Evolutionary conservation across 2,797 vertebrate species (phyloP).

Genomic region (Syngnathus acus): DNA sequence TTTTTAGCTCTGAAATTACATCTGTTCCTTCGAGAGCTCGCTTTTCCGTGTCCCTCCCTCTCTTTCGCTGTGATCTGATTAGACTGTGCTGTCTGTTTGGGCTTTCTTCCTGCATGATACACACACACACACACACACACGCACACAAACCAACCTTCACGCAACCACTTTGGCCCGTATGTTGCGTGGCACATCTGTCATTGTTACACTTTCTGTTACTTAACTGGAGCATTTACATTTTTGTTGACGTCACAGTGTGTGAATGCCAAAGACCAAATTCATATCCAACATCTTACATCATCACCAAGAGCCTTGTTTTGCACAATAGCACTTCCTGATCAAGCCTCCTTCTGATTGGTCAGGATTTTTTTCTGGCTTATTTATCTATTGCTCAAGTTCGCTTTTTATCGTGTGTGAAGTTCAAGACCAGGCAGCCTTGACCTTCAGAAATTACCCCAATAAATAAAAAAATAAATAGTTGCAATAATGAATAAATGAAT

Average conservation of each 20-base stretch:
- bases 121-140: slow-evolving; percentile 7
- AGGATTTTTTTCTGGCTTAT: not conserved
- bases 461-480: not conserved
- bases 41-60: slow-evolving; percentile 19
- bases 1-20: slow-evolving; percentile 71
- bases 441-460: not conserved
- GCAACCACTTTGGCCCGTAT: not conserved
- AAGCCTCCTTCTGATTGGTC: not conserved
- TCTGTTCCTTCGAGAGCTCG: slow-evolving; percentile 61
- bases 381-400: not conserved
- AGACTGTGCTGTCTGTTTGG: slow-evolving; percentile 55
- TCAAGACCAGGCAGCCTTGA: not conserved
- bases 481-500: too few species aligned
- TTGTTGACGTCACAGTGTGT: not conserved
- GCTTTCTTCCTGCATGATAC: slow-evolving; percentile 49
- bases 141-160: slow-evolving; percentile 8
- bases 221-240: not conserved
- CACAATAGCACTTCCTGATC: not conserved
- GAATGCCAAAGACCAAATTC: not conserved
- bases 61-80: slow-evolving; percentile 65
- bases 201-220: not conserved
- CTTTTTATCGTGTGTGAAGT: too few species aligned
- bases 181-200: not conserved
- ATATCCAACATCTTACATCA: too few species aligned
- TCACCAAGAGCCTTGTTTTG: too few species aligned